Evolutionary conservation across 2,797 vertebrate genomes (phyloP).

Genomic region (Meriones psammophilus): DNA sequence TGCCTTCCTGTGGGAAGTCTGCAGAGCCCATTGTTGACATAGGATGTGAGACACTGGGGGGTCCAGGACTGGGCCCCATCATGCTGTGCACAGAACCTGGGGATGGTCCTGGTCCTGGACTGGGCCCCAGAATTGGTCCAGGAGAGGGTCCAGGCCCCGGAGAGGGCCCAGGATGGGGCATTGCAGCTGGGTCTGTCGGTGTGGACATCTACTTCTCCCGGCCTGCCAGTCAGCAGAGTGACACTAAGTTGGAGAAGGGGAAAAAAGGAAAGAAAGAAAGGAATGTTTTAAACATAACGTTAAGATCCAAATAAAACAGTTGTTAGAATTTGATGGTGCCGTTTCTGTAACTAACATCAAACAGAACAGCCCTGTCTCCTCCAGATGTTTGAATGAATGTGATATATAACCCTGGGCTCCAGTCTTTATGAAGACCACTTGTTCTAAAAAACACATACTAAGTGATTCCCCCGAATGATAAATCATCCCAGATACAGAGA

Average conservation of each 20-base stretch:
- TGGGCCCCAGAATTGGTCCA: conserved; percentile 97
- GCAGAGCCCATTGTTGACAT: conserved; percentile 93
- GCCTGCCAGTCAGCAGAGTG: conserved; percentile 83
- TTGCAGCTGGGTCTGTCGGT: conserved; percentile 94
- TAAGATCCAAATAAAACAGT: conserved; percentile 67
- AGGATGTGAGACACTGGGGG: conserved; percentile 93
- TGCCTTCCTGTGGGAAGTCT: conserved; percentile 95
- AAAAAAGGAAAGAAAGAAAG: conserved; percentile 57
- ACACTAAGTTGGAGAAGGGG: conserved; percentile 76
- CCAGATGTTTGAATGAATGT: conserved; percentile 73
- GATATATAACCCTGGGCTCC: conserved; percentile 39
- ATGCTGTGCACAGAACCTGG: conserved; percentile 98
- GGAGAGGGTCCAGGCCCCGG: conserved; percentile 97
- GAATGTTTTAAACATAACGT: conserved; percentile 81
- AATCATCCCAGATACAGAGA: conserved; percentile 78
- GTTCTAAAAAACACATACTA: conserved; percentile 50
- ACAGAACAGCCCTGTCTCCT: conserved; percentile 63
- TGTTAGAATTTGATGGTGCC: conserved; percentile 64
- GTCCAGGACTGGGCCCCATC: conserved; percentile 99
- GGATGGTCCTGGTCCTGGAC: conserved; percentile 97
- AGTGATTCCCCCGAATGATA: conserved; percentile 67
- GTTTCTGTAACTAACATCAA: conserved; percentile 71
- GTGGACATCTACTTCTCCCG: conserved; percentile 94
- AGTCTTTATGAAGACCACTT: conserved; percentile 67
- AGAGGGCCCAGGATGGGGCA: conserved; percentile 98